Percentiles rank a stretch among this genome's conserved stretches.
Conservation (phyloP, 2,797 vertebrate species). For the Sebastes oblongus region DNA sequence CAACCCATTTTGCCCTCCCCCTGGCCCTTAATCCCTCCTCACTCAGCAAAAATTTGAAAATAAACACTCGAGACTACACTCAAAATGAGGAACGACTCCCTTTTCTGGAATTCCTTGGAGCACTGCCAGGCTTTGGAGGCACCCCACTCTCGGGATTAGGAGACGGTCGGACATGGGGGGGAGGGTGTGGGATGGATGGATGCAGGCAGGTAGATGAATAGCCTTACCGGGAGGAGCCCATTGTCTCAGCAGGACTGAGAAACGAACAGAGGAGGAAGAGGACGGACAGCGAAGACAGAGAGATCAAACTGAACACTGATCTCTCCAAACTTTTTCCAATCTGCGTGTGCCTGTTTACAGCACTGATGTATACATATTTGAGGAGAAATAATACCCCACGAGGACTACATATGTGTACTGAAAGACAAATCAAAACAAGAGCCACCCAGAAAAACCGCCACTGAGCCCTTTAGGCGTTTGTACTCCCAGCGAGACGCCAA, state of each 20-base stretch:
- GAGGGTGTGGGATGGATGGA: neutral
- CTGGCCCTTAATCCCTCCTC: conserved; percentile 10
- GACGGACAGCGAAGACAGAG: conserved; percentile 54
- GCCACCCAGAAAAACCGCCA: conserved; percentile 76
- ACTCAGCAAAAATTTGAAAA: conserved; percentile 1
- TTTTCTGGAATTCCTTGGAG: conserved; percentile 71
- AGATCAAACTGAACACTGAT: conserved; percentile 14
- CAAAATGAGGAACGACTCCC: conserved; percentile 1
- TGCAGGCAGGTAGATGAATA: conserved; percentile 69
- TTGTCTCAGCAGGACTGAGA: conserved; percentile 99
- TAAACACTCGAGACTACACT: conserved; percentile 17
- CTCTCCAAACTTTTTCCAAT: conserved; percentile 80
- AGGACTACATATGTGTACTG: conserved; percentile 26
- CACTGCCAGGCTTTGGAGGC: conserved; percentile 71
- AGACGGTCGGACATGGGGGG: neutral
- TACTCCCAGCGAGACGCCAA: conserved; percentile 92
- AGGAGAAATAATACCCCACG: conserved; percentile 2
- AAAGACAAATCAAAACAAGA: conserved; percentile 17
- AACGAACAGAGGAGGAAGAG: conserved; percentile 72
- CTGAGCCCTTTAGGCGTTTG: conserved; percentile 96
- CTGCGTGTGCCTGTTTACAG: conserved; percentile 99
- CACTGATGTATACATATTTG: conserved; percentile 90
- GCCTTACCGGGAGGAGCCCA: conserved; percentile 79
- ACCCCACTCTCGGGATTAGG: neutral
- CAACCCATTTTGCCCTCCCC: conserved; percentile 80